phyloP scores from a whole-genome alignment of 2,797 vertebrate genomes.

The Furcifer pardalis region DNA sequence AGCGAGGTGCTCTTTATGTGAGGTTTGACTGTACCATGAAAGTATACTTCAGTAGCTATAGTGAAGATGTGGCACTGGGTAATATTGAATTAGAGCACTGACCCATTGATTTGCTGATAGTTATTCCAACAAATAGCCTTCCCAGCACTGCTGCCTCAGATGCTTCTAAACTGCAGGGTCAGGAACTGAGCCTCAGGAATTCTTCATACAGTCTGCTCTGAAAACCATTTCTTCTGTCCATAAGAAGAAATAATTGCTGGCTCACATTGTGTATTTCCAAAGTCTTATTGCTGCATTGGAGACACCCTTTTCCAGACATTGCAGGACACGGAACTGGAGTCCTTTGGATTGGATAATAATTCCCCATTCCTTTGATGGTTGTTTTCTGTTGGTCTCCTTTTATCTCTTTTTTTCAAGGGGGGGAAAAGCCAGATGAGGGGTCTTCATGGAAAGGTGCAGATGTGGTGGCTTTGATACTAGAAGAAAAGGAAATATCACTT shows the following conservation, averaged over 20 bases:
- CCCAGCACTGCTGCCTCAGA: not conserved
- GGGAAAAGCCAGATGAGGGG: not conserved
- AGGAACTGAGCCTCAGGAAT: not conserved
- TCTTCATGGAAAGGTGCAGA: not conserved
- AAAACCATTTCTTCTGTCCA: not conserved
- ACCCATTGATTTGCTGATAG: too few species aligned
- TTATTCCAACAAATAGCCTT: not conserved
- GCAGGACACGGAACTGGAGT: not conserved
- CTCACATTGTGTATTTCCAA: too few species aligned
- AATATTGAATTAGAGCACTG: not conserved
- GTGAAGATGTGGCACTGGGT: not conserved
- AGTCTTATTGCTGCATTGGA: not conserved
- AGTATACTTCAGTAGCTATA: not conserved
- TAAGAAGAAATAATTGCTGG: too few species aligned
- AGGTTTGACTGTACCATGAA: too few species aligned
- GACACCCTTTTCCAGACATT: not conserved
- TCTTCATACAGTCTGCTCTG: not conserved
- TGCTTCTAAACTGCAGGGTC: not conserved
- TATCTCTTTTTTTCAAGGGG: not conserved
- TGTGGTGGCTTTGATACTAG: not conserved
- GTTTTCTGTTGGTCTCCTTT: not conserved
- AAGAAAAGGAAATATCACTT: too few species aligned
- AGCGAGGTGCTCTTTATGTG: too few species aligned
- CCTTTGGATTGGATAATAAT: not conserved
- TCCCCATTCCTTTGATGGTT: not conserved